Conservation (phyloP, 2,888 invertebrate species). For the Chironomus riparius region DNA sequence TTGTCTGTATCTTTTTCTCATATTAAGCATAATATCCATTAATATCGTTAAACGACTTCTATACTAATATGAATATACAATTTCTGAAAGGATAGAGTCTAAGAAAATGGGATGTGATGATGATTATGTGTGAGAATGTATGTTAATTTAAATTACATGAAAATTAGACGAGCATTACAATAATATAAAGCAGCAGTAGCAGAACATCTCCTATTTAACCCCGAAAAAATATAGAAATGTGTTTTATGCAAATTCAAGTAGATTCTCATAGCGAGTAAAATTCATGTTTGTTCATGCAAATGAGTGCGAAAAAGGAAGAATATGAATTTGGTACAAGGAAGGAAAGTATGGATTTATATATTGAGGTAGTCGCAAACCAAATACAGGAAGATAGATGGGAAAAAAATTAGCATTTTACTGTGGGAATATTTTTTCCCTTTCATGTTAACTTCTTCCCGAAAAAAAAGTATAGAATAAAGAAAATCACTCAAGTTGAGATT, state of each 20-base stretch:
- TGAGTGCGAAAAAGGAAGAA: neutral
- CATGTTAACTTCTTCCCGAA: neutral
- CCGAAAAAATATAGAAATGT: neutral
- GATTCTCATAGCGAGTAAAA: neutral
- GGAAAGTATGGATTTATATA: neutral
- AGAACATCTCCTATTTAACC: neutral
- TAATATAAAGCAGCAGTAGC: neutral
- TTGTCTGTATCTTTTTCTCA: too few relatives aligned
- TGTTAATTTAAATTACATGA: slow-evolving; percentile 24
- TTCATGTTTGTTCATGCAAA: slow-evolving; percentile 22
- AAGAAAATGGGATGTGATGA: neutral
- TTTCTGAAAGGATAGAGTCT: too few relatives aligned
- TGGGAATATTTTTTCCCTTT: neutral
- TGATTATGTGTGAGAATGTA: slow-evolving; percentile 2
- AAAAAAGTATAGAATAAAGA: neutral
- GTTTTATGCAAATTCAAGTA: slow-evolving; percentile 19
- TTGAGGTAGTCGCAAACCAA: neutral
- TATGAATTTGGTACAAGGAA: neutral
- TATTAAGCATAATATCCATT: too few relatives aligned
- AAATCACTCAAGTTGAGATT: neutral
- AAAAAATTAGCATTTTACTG: neutral
- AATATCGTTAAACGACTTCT: too few relatives aligned
- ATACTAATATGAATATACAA: too few relatives aligned
- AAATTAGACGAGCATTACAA: slow-evolving; percentile 14
- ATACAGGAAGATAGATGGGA: neutral